phyloP scores from a whole-genome alignment of 2,113 vertebrate species.

The Orycteropus afer region DNA sequence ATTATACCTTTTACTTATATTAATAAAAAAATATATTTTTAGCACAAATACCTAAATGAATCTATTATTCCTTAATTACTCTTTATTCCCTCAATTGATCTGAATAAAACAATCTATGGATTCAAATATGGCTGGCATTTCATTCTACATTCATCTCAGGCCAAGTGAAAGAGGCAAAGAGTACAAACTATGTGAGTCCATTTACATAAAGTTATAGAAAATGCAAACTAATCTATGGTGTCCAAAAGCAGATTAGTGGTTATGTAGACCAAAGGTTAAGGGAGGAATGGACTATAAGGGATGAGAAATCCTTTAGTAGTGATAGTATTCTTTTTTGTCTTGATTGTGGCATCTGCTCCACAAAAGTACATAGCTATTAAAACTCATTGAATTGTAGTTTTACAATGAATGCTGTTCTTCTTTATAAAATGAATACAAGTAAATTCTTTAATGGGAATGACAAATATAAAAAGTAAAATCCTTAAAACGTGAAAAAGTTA shows the following conservation, averaged over 20 bases:
- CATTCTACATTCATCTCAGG: background rate
- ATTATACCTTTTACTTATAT: background rate
- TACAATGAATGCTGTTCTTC: background rate
- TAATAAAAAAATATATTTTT: background rate
- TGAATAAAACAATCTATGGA: conserved; percentile 53
- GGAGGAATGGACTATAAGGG: background rate
- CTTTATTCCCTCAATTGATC: conserved; percentile 52
- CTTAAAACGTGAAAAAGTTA: background rate
- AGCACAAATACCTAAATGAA: background rate
- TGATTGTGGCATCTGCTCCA: background rate
- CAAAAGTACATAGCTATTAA: background rate
- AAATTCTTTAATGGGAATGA: background rate
- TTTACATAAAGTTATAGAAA: background rate
- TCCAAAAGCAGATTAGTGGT: background rate
- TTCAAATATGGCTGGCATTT: conserved; percentile 26
- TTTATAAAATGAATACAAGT: background rate
- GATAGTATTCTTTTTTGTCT: background rate
- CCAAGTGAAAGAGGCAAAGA: background rate
- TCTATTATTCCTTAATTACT: conserved; percentile 49
- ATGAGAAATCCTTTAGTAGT: background rate
- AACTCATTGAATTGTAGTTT: background rate
- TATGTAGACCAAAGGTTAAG: background rate
- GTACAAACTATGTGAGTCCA: background rate
- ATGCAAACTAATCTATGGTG: background rate
- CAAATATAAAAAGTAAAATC: conserved; percentile 1